Conservation (phyloP, 2,797 vertebrate species). For the Malurus leucopterus region DNA sequence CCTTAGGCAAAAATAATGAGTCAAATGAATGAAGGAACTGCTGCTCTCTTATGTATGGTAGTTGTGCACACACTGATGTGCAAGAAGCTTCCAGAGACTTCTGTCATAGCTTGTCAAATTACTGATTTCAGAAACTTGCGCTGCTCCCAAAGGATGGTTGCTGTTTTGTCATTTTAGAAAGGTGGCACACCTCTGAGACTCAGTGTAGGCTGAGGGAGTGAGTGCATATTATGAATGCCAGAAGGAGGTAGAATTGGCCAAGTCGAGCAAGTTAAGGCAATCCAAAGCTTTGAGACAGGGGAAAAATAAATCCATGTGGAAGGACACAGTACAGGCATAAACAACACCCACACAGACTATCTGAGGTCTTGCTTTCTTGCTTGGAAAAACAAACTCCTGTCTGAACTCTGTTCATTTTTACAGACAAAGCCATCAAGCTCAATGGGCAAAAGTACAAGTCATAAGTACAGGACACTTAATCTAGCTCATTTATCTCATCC, state of each 20-base stretch:
- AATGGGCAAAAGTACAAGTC: neutral
- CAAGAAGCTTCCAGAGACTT: neutral
- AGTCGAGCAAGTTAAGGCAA: constrained; percentile 1
- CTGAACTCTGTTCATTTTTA: neutral
- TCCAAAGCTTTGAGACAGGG: neutral
- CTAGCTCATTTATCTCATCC: neutral
- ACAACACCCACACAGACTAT: neutral
- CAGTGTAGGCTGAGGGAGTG: neutral
- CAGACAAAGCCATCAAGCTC: neutral
- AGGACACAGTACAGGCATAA: neutral
- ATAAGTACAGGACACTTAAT: neutral
- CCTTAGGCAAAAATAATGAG: neutral
- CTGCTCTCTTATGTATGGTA: neutral
- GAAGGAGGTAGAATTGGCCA: neutral
- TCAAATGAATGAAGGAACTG: neutral
- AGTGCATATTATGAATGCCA: neutral
- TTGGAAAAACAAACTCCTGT: neutral
- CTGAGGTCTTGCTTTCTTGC: neutral
- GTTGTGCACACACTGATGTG: neutral
- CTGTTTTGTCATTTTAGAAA: neutral
- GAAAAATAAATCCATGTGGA: neutral
- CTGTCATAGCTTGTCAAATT: neutral
- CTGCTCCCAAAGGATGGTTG: neutral
- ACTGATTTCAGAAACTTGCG: neutral
- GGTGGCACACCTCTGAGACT: neutral